Base-by-base conservation (phyloP, 2,888 invertebrate species). In the Gastrophysa polygoni region DNA sequence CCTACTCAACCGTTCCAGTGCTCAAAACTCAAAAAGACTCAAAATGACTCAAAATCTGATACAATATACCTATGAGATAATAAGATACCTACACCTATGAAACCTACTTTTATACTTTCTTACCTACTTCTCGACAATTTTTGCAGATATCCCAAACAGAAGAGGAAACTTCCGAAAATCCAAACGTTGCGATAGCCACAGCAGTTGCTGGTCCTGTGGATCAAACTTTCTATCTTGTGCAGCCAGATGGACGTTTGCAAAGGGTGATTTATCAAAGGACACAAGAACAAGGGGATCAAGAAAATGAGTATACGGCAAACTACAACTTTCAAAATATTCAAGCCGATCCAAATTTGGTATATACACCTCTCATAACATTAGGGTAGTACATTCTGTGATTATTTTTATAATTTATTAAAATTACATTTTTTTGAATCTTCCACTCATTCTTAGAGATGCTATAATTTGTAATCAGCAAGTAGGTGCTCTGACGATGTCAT, bases 171-270 rank as follows among this genome's bases (percentile, higher is more conserved):
- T 32, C 56, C 14, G 63, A 54, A 34, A 62, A 63, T 28, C 70
- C 72, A 6, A 72, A 72, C 46, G 52, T 71, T 17, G 63, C 72
- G 21, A 58, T 72, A 28, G 66, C 73, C n/a, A 73, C 65, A 11
- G 69, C 73, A 11, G 71, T 73, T 6, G 61, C 69, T 1, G 67
- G 66, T 11, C 68, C 63, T 17, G 52, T 47, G 10, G 67, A 60
- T 1, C 66, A 66, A 46, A 64, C 64, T 24, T 71, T 69, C 49
- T 73, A 68, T 59, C 48, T 72, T 14, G 62, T 71, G 21, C 72
- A 73, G 43, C 72, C 73, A 7, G 73, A 73, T 58, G 73, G 73
- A 8, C 61, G 71, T 16, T 60, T 72, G 29, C 73, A 73, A 58
- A 68, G 61, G 44, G 69, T 73, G 7, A 48, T 70, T 18, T 59